Evolutionary conservation across 2,797 vertebrate species (phyloP), one percentile per base, ranked within the genome.

Genomic region (Lacerta bilineata): DNA sequence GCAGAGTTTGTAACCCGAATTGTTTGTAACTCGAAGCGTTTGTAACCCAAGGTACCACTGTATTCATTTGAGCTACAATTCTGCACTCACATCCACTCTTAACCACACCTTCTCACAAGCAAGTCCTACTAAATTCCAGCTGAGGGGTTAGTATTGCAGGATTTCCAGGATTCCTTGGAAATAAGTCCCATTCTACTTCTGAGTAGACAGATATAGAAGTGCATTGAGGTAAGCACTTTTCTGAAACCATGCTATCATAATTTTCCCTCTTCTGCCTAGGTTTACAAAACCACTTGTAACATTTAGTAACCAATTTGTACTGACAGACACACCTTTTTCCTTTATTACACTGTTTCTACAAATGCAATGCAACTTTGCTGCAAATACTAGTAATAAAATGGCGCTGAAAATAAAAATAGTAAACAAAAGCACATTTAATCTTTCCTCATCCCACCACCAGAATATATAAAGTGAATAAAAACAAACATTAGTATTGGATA

Each of bases 401-500:
- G 17, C 3, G 5, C 20, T 77, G 17, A 85, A 66, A 86, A 43
- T 85, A 66, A 3, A 64, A 77, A 68, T 3, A 76, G 46, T 72
- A 79, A 81, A 81, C 64, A 61, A 80, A 87, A 72, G 23, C 25
- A n/a, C 39, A 72, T n/a, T 61, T 61, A 41, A 61, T 79, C 29
- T 79, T 80, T 55, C 41, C 50, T 85, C 2, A 8, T 43, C 4
- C 23, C 9, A 72, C 18, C 50, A 61, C 3, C 50, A 74, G 39
- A 41, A 72, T 80, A 29, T 50, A 46, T 46, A 71, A 25, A 83
- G 59, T 80, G 5, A 71, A 61, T 71, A 71, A 72, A 46, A 39
- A 41, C 55, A 68, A 20, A 83, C 17, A 9, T 50, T 46, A 17
- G 15, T 36, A 36, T 6, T 83, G 15, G 23, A 83, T 74, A 64